Percentiles rank a stretch among this genome's conserved stretches.
Conservation (phyloP, 2,888 invertebrate species). For the Lobophora halterata region DNA sequence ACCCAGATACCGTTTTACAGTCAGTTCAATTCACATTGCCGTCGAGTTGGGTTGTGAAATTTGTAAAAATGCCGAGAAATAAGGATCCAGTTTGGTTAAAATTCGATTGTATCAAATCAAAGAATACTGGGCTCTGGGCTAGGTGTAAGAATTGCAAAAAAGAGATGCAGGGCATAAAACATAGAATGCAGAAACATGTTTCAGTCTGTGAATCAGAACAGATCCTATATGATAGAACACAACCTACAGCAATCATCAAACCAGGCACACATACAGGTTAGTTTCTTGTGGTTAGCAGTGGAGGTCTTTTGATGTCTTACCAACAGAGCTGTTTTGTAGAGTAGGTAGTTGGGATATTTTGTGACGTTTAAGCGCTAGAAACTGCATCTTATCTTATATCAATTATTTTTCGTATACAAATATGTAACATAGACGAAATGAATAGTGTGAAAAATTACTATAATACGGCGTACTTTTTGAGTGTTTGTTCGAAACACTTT, state of each 20-base stretch:
- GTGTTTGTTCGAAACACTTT: no score
- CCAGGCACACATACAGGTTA: background rate
- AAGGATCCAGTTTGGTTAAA: slow-evolving; percentile 9
- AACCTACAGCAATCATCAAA: no score
- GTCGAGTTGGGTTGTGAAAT: background rate
- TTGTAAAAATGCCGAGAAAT: slow-evolving; percentile 8
- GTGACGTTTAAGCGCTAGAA: no score
- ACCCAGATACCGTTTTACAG: background rate
- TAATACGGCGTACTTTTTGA: no score
- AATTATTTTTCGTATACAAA: no score
- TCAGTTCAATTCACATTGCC: background rate
- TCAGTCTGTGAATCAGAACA: background rate
- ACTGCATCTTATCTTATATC: no score
- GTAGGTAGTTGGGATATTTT: no score
- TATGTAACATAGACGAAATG: no score
- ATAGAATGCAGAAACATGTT: slow-evolving; percentile 9
- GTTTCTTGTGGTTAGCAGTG: background rate
- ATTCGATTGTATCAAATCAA: slow-evolving; percentile 7
- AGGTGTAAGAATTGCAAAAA: slow-evolving; percentile 14
- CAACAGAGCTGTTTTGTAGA: no score
- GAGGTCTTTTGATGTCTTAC: no score
- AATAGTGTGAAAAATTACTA: no score
- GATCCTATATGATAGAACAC: no score
- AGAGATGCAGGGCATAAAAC: slow-evolving; percentile 11
- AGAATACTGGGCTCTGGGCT: slow-evolving; percentile 16